phyloP scores from a whole-genome alignment of 2,797 vertebrate genomes.

The Microhierax caerulescens region DNA sequence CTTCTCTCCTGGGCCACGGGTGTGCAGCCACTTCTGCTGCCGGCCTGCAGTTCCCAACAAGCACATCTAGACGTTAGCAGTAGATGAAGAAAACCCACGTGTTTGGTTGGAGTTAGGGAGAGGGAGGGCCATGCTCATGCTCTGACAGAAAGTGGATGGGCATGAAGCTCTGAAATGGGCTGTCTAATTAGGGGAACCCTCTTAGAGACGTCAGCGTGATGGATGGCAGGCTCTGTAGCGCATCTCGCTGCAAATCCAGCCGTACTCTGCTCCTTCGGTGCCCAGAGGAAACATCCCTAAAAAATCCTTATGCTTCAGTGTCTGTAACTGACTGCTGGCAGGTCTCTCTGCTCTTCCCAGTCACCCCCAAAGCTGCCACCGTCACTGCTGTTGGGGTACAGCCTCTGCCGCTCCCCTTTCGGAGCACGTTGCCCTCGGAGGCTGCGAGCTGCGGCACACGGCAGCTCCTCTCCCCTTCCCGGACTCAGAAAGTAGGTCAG shows the following conservation, averaged over 20 bases:
- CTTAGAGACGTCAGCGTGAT: not conserved
- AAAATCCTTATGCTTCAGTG: not conserved
- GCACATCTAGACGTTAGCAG: not conserved
- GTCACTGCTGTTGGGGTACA: rapidly evolving
- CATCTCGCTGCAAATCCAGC: not conserved
- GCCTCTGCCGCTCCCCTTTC: not conserved
- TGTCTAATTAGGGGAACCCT: not conserved
- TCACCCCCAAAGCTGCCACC: not conserved
- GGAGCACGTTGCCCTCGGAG: rapidly evolving
- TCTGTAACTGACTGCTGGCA: not conserved
- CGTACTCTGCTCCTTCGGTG: not conserved
- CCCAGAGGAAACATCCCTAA: not conserved
- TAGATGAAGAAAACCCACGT: not conserved
- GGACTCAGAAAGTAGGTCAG: not conserved
- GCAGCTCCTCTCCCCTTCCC: not conserved
- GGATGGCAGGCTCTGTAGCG: not conserved
- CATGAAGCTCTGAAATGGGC: not conserved
- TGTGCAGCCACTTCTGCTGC: not conserved
- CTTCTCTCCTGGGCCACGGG: not conserved
- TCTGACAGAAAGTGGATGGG: not conserved
- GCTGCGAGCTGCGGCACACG: not conserved
- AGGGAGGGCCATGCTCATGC: rapidly evolving
- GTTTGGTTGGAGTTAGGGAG: not conserved
- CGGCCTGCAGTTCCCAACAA: not conserved
- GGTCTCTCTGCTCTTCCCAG: not conserved